Evolutionary conservation across 1,140 invertebrate genomes (phyloP), one percentile per base, ranked within the genome.

Genomic region (Drosophila repletoides): DNA sequence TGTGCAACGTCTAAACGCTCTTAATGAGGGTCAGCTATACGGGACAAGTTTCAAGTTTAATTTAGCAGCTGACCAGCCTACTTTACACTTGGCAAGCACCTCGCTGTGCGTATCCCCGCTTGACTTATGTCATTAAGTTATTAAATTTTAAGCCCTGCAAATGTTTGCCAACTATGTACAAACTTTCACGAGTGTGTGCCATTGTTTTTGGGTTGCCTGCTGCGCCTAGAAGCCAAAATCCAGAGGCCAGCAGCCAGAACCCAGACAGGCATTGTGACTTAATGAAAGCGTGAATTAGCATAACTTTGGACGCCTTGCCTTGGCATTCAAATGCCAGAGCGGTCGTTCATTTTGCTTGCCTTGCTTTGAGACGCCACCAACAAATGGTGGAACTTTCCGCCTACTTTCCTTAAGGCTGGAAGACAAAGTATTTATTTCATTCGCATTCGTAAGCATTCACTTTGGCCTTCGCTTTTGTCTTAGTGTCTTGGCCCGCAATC

Each of bases 221-320:
- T 48, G 19, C 12, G 14, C 4, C 17, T 26, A 3, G 33, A 21
- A 40, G 58, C 46, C 31, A 45, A n/a, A n/a, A n/a, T n/a, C n/a
- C n/a, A n/a, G n/a, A n/a, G n/a, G n/a, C n/a, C n/a, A n/a, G n/a
- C n/a, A n/a, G n/a, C n/a, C n/a, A n/a, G n/a, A n/a, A 43, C 26
- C 34, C 28, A 53, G 61, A 28, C 29, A 31, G 53, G 14, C 38
- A 67, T 41, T 84, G 70, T 68, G 63, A 86, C 80, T 86, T 86
- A 84, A 84, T 84, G 67, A 84, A 84, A 79, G 65, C 71, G 52
- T 74, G 80, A 86, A 86, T 86, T 86, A 86, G 63, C 74, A 84
- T 79, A 86, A 84, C 71, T 79, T 84, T 59, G 64, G 56, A 48
- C 56, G 15, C 38, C 17, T 17, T 46, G 53, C 29, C 49, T 48